Evolutionary conservation across 2,888 invertebrate genomes (phyloP), one percentile per base, ranked within the genome.

Genomic region (Dione juno): DNA sequence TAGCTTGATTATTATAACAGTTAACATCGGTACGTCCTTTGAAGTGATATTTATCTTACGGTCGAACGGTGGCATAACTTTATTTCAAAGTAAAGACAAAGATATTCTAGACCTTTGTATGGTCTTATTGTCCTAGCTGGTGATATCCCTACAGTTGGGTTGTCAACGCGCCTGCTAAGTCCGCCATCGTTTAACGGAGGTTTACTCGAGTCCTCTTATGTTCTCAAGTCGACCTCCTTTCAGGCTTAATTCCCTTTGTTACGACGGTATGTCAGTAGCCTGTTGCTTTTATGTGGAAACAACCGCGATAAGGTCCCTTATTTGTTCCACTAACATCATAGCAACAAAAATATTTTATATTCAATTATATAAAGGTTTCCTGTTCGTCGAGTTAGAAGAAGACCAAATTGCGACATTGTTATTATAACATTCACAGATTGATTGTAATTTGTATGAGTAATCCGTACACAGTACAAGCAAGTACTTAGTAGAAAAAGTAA

Each of bases 211-310:
- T 37, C 67, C 64, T 69, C 69, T 74, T 59, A 71, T 45, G 67
- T 67, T 54, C 67, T 69, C 71, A 61, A 74, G 71, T 67, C 69
- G 54, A 67, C 57, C 67, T 65, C 64, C 67, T 71, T 71, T 66
- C 71, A 54, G 67, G 67, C 71, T 74, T 69, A 71, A 74, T 54
- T 74, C 69, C 71, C 74, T 71, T 74, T 74, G 71, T 69, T 70
- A 61, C 57, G 14, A 37, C 70, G 64, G 57, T 43, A 67, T 63
- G 67, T 66, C 68, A 68, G 64, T 14, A n/a, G 59, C 67, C 70
- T 70, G 72, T 72, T 70, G 70, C 72, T 70, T 70, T 72, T 69
- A 54, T 21, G 64, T 57, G 67, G 41, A 37, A 16, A 37, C 52
- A n/a, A 43, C 40, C 58, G 54, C 61, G 70, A 65, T 68, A 57